These are phyloP conservation scores for Sarcophaga caerulescens DNA, from an alignment of 2,888 invertebrate species.

Conservation along the genomic window DNA sequence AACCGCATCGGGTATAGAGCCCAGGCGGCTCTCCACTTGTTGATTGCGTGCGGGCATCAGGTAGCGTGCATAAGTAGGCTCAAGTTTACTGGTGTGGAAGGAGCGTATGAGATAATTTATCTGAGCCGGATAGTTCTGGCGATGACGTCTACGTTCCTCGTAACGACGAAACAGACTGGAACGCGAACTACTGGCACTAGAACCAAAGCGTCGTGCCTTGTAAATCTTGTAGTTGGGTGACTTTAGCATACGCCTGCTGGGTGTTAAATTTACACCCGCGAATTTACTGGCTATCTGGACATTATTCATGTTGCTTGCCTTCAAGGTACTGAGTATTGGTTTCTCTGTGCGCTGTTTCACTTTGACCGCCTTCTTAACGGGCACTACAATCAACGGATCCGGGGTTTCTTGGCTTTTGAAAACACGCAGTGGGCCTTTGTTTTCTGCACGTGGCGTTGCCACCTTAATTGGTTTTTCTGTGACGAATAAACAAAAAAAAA, in stretches of 20 bases:
- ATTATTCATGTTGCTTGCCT: slow-evolving; percentile 26
- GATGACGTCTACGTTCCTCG: slow-evolving; percentile 68
- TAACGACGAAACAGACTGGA: slow-evolving; percentile 69
- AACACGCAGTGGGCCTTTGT: slow-evolving; percentile 67
- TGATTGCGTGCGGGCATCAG: slow-evolving; percentile 68
- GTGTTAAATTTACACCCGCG: not conserved
- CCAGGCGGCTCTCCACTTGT: slow-evolving; percentile 52
- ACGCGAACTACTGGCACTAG: slow-evolving; percentile 71
- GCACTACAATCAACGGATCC: not conserved
- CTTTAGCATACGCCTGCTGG: slow-evolving; percentile 65
- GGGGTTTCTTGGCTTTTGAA: slow-evolving; percentile 39
- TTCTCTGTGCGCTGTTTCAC: not conserved
- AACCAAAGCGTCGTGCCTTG: slow-evolving; percentile 68
- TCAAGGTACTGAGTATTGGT: slow-evolving; percentile 11
- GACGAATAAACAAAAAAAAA: no score
- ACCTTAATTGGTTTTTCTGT: slow-evolving; percentile 47
- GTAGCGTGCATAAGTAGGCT: slow-evolving; percentile 55
- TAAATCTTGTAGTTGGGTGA: slow-evolving; percentile 72
- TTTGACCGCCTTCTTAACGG: slow-evolving; percentile 7
- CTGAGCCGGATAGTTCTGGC: slow-evolving; percentile 40
- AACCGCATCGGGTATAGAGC: slow-evolving; percentile 60
- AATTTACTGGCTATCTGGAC: slow-evolving; percentile 21
- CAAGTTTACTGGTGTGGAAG: slow-evolving; percentile 54
- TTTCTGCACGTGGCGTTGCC: slow-evolving; percentile 58
- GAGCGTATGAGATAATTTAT: slow-evolving; percentile 63